Evolutionary conservation across 2,888 invertebrate species (phyloP).

Genomic region (Tipula vernalis): DNA sequence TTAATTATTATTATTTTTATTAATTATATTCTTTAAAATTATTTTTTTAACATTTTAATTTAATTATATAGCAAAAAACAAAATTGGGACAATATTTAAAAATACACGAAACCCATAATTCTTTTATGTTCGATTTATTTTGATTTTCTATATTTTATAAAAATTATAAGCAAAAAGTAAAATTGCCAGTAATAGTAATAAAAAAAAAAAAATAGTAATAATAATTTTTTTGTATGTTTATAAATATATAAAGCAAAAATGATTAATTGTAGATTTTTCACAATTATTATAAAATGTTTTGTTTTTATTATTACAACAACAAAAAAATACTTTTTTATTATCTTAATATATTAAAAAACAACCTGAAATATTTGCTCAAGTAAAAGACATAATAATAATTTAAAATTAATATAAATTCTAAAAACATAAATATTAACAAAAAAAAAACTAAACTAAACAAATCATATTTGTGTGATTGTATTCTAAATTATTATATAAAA

Average conservation of each 20-base stretch:
- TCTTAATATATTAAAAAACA: background rate
- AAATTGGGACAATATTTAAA: too few relatives aligned
- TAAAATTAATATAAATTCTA: background rate
- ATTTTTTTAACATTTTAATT: too few relatives aligned
- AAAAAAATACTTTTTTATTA: background rate
- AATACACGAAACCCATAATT: background rate
- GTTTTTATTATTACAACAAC: background rate
- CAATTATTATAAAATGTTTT: background rate
- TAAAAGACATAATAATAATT: background rate
- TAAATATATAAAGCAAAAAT: background rate
- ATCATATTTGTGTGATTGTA: background rate
- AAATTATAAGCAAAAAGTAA: background rate
- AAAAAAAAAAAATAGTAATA: background rate
- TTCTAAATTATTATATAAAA: background rate
- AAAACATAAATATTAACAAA: background rate
- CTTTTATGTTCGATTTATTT: background rate
- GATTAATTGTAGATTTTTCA: background rate
- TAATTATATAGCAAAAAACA: too few relatives aligned
- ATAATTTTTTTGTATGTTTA: background rate
- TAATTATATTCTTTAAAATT: too few relatives aligned
- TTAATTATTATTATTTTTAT: too few relatives aligned
- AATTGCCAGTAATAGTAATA: background rate
- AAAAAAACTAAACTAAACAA: background rate
- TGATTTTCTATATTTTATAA: background rate
- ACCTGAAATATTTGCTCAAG: conserved; percentile 4